A percentile compares a stretch with the other conserved stretches of the same genome.
These are phyloP conservation scores for Cactoblastis cactorum DNA, from an alignment of 2,888 invertebrate species.

Conservation along the genomic window DNA sequence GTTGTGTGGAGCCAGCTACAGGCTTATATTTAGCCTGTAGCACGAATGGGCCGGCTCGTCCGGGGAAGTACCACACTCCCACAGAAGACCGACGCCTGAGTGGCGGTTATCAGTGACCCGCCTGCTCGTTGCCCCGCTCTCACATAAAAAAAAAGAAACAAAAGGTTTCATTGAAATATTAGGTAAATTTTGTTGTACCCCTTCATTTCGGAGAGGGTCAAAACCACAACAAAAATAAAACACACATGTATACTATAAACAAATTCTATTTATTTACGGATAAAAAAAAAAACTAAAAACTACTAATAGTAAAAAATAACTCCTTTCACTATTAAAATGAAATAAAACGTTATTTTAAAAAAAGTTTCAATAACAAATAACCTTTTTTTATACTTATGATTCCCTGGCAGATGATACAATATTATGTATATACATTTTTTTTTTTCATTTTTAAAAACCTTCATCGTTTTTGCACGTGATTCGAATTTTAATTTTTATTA, in stretches of 20 bases:
- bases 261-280: slow-evolving; percentile 59
- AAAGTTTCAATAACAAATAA: slow-evolving; percentile 41
- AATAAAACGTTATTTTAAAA: slow-evolving; percentile 44
- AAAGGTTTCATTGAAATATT: too few relatives aligned
- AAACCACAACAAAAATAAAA: slow-evolving; percentile 26
- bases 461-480: slow-evolving; percentile 6
- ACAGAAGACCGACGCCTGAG: too few relatives aligned
- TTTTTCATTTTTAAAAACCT: slow-evolving; percentile 15
- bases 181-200: too few relatives aligned
- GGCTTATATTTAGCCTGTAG: too few relatives aligned
- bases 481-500: background rate
- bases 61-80: too few relatives aligned
- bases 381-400: slow-evolving; percentile 28
- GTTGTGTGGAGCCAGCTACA: too few relatives aligned
- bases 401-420: slow-evolving; percentile 36
- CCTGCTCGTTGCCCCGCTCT: too few relatives aligned
- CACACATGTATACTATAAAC: slow-evolving; percentile 42
- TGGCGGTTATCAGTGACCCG: too few relatives aligned
- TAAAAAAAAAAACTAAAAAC: slow-evolving; percentile 67
- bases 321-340: slow-evolving; percentile 41
- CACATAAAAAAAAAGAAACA: too few relatives aligned
- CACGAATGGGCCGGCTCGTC: too few relatives aligned
- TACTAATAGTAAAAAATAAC: slow-evolving; percentile 56
- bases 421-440: slow-evolving; percentile 32
- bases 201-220: background rate